phyloP scores from a whole-genome alignment of 2,797 vertebrate species.

The Toxotes lorentzi region DNA sequence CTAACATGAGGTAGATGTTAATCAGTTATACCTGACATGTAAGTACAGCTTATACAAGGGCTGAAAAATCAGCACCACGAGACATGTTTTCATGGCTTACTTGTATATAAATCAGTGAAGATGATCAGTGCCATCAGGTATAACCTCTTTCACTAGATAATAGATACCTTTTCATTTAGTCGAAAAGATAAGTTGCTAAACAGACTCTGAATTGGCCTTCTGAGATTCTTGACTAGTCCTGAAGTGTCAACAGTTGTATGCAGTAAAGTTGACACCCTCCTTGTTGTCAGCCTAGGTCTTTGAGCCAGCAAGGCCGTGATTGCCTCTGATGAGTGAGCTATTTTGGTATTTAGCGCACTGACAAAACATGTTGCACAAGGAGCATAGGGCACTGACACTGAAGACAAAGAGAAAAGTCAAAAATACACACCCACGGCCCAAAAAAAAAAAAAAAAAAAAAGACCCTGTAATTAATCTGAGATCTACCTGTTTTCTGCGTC shows the following conservation, averaged over 20 bases:
- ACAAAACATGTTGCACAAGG: constrained; percentile 41
- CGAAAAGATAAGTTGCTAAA: constrained; percentile 31
- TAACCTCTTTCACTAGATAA: neutral
- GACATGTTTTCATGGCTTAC: neutral
- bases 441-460: neutral
- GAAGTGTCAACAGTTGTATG: constrained; percentile 22
- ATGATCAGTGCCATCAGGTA: neutral
- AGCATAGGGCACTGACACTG: neutral
- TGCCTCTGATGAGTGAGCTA: constrained; percentile 34
- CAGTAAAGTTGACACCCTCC: constrained; percentile 17
- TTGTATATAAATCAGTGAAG: neutral
- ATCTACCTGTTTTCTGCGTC: constrained; percentile 52
- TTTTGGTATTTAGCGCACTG: constrained; percentile 49
- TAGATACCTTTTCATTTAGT: neutral
- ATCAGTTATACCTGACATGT: neutral
- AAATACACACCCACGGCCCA: constrained; percentile 19
- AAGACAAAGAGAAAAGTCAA: constrained; percentile 33
- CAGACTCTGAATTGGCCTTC: constrained; percentile 47
- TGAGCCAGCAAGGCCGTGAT: constrained; percentile 11
- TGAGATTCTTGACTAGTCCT: constrained; percentile 7
- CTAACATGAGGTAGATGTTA: neutral
- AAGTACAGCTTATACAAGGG: neutral
- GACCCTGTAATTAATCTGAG: neutral
- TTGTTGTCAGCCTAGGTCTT: constrained; percentile 29
- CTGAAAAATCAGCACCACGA: neutral